Evolutionary conservation across 2,113 vertebrate species (phyloP).

Genomic region (Leptocoma aspasia): DNA sequence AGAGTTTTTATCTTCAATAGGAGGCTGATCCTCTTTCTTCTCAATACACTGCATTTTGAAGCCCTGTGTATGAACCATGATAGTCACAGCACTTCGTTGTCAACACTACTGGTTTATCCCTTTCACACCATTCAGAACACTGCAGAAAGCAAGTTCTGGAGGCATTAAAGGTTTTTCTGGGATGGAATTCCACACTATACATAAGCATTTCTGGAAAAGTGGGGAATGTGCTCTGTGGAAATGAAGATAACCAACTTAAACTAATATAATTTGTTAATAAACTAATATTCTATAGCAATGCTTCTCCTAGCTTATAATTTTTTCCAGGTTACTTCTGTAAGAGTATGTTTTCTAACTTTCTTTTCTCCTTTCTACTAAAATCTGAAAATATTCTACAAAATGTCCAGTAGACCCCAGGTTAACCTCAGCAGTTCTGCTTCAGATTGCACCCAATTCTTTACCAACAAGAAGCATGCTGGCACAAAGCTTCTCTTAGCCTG

Average conservation of each 20-base stretch:
- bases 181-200: neutral
- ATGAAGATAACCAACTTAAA: neutral
- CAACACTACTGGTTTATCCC: neutral
- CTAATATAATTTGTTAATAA: neutral
- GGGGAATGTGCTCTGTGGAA: neutral
- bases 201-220: neutral
- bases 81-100: neutral
- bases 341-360: neutral
- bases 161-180: neutral
- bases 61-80: neutral
- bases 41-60: neutral
- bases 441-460: neutral
- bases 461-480: neutral
- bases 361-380: neutral
- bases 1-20: neutral
- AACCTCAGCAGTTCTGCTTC: neutral
- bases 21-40: neutral
- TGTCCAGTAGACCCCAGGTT: neutral
- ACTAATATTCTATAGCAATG: neutral
- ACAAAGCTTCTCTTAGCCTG: neutral
- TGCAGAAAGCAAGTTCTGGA: neutral
- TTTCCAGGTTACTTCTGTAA: neutral
- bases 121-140: neutral
- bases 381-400: neutral
- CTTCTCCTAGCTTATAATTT: neutral